Evolutionary conservation across 2,797 vertebrate species (phyloP), one percentile per base, ranked within the genome.

Genomic region (Pseudochirops cupreus): DNA sequence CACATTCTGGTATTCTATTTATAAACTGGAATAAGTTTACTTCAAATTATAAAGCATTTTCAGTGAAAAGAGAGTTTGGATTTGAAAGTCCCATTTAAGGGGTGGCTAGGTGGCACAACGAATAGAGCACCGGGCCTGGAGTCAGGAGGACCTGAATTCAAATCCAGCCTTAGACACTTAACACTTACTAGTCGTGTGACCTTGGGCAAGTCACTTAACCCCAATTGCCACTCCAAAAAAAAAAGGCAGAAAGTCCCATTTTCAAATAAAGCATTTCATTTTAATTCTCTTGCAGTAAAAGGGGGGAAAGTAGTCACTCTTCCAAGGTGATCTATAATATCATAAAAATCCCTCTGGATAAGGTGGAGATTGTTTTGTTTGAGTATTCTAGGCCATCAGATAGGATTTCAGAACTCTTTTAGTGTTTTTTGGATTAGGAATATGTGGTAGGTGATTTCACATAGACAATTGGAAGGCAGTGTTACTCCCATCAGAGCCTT

Each of bases 191-290:
- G 52, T 52, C 52, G 3, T 52, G 52, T 52, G 52, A 52, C 52
- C 52, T 52, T 52, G 52, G 52, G 5, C 52, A 52, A 4, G 52
- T 52, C 52, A 52, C 52, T 52, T 52, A 52, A 52, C 3, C 52
- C 52, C 52, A 52, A 6, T 52, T 52, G 52, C 52, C 52, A 52
- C 52, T 52, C 52, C 52, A 52, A 52, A 52, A 52, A 52, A 52
- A 52, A 52, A 52, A 52, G 52, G 52, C 52, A 52, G n/a, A 67
- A 91, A 96, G 57, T 29, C 31, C 9, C 2, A 1, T 94, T 94
- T 95, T 91, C n/a, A 94, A 93, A 93, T 31, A 94, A 92, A 94
- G 9, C 56, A 13, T 94, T 93, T 97, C 96, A n/a, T 92, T 93
- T 82, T 59, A 2, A 29, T 58, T 97, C 52, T 54, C 82, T 94